Evolutionary conservation across 2,113 vertebrate genomes (phyloP), one percentile per base, ranked within the genome.

Genomic region (Dryoscopus gambensis): DNA sequence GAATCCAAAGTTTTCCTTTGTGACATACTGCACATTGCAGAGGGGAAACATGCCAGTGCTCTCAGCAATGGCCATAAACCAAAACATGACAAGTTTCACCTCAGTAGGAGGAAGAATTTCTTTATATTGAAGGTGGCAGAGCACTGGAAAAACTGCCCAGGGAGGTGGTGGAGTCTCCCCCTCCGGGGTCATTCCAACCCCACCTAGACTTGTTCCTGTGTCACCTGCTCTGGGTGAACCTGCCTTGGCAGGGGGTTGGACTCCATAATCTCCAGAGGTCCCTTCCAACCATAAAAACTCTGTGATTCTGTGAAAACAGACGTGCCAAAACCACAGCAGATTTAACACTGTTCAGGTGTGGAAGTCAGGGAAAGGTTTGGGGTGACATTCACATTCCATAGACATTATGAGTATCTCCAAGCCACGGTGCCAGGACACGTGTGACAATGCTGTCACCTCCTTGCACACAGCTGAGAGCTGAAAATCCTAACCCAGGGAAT

Each of bases 141-240:
- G 84, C 25, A 0, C 46, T 87, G 84, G 46, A 68, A 19, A 12
- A 1, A 33, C 39, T 60, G 37, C 15, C 27, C 46, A 28, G 6
- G 22, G 22, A 60, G 33, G 10, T 0, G 0, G 0, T 47, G 47
- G 84, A 24, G 15, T 30, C 14, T 53, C 39, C 15, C 23, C 69
- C 15, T 68, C 39, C 12, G 28, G 10, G 15, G 28, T 60, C 12
- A 44, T 60, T 18, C 39, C 39, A 78, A n/a, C 2, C 10, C 8
- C 28, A 55, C 15, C 28, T 28, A 55, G 28, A 46, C 7, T 2
- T 3, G 1, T 6, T 62, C 39, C 55, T 46, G 15, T 53, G 47
- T 62, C 64, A 24, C 39, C 64, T 53, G 47, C 33, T 53, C 23
- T 7, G 7, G 39, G 10, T 46, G 28, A 28, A 46, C 10, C 55